phyloP scores from a whole-genome alignment of 2,888 invertebrate genomes.

The Pogonocherus hispidulus region DNA sequence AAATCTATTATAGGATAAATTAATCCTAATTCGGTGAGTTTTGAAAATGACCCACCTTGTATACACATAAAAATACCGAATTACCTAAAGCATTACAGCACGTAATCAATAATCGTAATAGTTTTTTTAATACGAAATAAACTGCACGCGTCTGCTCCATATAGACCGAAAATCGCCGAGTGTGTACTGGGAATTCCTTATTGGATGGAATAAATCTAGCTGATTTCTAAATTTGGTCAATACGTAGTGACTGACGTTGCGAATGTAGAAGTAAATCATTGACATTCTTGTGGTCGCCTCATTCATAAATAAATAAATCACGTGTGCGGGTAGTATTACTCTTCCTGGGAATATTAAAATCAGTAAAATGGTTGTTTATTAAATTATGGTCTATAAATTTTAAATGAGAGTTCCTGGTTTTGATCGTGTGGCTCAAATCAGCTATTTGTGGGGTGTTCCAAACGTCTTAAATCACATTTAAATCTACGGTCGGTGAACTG shows the following conservation, averaged over 20 bases:
- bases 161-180: background rate
- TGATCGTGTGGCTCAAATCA: background rate
- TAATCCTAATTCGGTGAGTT: too few species aligned
- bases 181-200: background rate
- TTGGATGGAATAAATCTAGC: background rate
- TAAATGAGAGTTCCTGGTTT: background rate
- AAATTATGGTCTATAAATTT: background rate
- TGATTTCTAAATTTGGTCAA: constrained; percentile 18
- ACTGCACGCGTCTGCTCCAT: background rate
- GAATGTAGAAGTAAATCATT: background rate
- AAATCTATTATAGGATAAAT: too few species aligned
- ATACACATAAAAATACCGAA: background rate
- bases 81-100: background rate
- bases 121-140: background rate
- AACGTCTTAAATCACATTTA: too few species aligned
- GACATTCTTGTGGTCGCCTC: background rate
- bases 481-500: too few species aligned
- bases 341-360: background rate
- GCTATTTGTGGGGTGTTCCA: background rate
- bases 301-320: background rate
- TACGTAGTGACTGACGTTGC: background rate
- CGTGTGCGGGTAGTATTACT: too few species aligned
- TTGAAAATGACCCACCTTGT: too few species aligned
- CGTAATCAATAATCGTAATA: constrained; percentile 1
- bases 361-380: background rate